A percentile compares a stretch with the other conserved stretches of the same genome.
These are phyloP conservation scores for Diplolepis rosae DNA, from an alignment of 2,888 invertebrate species.

Conservation along the genomic window DNA sequence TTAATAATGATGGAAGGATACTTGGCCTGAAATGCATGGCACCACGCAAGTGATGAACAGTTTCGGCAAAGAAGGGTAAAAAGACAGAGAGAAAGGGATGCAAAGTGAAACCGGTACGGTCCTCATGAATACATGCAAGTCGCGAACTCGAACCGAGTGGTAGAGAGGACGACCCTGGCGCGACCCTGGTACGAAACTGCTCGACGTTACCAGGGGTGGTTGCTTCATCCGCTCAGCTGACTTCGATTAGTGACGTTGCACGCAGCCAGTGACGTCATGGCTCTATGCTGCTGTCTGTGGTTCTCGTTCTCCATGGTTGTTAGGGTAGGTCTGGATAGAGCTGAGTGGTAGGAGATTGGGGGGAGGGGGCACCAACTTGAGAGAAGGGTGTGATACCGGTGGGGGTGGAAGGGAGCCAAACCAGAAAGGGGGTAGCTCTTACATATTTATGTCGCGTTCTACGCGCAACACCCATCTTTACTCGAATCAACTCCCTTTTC, in stretches of 20 bases:
- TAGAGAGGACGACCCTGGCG: conserved; percentile 52
- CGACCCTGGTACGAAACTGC: conserved; percentile 50
- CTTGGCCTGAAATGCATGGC: neutral
- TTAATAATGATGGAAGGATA: too few species aligned
- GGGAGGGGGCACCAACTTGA: conserved; percentile 43
- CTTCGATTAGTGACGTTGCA: conserved; percentile 71
- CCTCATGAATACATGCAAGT: conserved; percentile 66
- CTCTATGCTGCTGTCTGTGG: conserved; percentile 59
- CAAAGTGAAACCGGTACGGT: conserved; percentile 42
- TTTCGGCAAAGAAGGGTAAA: conserved; percentile 33
- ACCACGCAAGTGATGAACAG: neutral
- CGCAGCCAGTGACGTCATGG: conserved; percentile 64
- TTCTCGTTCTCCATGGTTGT: conserved; percentile 53
- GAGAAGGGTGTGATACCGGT: conserved; percentile 42
- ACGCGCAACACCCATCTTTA: conserved; percentile 64
- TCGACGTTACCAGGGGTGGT: conserved; percentile 49
- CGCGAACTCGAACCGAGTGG: conserved; percentile 56
- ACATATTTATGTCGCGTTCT: conserved; percentile 73
- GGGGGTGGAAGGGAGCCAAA: conserved; percentile 47
- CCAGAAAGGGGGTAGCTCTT: conserved; percentile 67
- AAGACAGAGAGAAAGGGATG: conserved; percentile 44
- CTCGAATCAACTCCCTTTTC: conserved; percentile 16
- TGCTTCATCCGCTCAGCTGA: conserved; percentile 65
- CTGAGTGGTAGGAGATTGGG: too few species aligned
- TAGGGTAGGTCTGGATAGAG: conserved; percentile 63